Evolutionary conservation across 2,113 vertebrate species (phyloP), one percentile per base, ranked within the genome.

Genomic region (Sebastes fasciatus): DNA sequence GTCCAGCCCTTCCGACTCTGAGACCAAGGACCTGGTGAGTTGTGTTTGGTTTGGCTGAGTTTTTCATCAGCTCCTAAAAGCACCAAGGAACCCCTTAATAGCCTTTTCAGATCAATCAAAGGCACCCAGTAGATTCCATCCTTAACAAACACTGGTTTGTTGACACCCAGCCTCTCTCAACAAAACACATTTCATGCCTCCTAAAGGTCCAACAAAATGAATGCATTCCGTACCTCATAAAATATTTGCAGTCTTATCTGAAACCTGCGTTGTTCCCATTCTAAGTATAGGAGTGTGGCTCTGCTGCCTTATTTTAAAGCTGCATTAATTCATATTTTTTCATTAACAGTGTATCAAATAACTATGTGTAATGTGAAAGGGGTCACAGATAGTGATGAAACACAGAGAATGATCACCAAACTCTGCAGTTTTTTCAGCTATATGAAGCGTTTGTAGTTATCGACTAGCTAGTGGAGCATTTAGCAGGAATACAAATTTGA

Each of bases 1-100:
- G 88, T 93, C 95, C 88, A 98, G 97, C 77, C 97, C 97, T 6
- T 92, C 97, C 48, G 98, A 99, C 63, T 92, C 93, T 0, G 97
- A 98, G 49, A 96, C 93, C 85, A 98, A 97, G 92, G 98, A 99
- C 52, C 94, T 96, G 96, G 98, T 99, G 85, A 96, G 97, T 92
- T 34, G 14, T 49, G 17, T 57, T 62, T 3, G n/a, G 52, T 26
- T 55, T 57, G 8, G 2, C 23, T 52, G 60, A 64, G 48, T 54
- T 52, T 48, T 74, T 60, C 46, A 76, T 65, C 11, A 45, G 10
- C 19, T 45, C 17, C 21, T 21, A 7, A 74, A 57, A 77, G 26
- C 62, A 55, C 6, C 4, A 11, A 34, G 11, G 3, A 64, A 46
- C 4, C 46, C 23, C 1, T 48, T 43, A 45, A 60, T n/a, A 43